Evolutionary conservation across 2,888 invertebrate genomes (phyloP).

Genomic region (Cancer borealis): DNA sequence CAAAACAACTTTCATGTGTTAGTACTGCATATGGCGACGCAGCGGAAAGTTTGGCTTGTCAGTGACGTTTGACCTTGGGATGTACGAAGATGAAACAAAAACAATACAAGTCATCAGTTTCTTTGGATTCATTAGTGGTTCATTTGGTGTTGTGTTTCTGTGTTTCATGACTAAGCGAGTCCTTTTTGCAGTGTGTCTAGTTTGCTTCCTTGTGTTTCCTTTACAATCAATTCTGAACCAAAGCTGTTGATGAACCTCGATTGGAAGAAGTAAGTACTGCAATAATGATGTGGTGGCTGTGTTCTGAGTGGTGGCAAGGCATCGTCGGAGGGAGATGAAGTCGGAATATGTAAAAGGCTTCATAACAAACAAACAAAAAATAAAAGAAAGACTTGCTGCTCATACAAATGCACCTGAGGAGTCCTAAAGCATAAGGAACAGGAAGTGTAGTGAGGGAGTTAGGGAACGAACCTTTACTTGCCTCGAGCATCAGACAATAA

Average conservation of each 20-base stretch:
- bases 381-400: background rate
- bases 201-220: background rate
- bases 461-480: background rate
- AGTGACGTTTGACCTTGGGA: background rate
- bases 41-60: background rate
- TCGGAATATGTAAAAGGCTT: background rate
- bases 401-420: background rate
- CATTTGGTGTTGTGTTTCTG: background rate
- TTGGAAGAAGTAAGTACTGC: background rate
- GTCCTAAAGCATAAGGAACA: background rate
- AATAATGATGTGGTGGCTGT: slow-evolving; percentile 13
- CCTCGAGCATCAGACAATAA: background rate
- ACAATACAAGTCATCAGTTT: background rate
- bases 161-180: background rate
- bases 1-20: background rate
- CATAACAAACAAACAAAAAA: background rate
- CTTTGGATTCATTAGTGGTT: background rate
- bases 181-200: background rate
- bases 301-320: background rate
- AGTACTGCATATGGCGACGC: background rate
- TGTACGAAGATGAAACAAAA: background rate
- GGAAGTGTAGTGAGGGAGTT: background rate
- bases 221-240: background rate
- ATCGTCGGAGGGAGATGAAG: background rate
- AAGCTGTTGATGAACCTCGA: background rate